Conservation (phyloP, 1,140 invertebrate genomes). For the Chelonus insularis region DNA sequence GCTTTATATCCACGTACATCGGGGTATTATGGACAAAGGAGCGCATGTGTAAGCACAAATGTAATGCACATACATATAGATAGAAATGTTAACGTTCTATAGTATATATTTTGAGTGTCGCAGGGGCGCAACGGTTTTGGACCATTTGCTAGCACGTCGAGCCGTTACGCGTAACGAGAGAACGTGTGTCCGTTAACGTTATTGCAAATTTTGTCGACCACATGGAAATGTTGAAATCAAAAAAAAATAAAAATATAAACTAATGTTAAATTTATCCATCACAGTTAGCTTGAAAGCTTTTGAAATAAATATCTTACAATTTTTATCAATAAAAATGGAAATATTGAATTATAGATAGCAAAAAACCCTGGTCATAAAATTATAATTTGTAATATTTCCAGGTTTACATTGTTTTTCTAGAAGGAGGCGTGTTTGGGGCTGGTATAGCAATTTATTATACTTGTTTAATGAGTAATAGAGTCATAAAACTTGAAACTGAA, state of each 20-base stretch:
- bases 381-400: too few species aligned
- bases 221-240: constrained; percentile 11
- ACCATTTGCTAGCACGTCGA: constrained; percentile 32
- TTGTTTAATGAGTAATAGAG: too few species aligned
- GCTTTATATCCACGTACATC: constrained; percentile 9
- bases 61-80: constrained; percentile 20
- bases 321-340: too few species aligned
- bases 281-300: too few species aligned
- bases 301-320: too few species aligned
- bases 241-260: background rate
- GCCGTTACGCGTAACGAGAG: constrained; percentile 29
- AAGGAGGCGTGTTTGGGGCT: too few species aligned
- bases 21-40: background rate
- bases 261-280: too few species aligned
- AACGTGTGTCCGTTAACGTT: constrained; percentile 24
- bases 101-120: constrained; percentile 25
- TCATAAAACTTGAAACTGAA: too few species aligned
- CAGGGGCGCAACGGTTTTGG: constrained; percentile 23
- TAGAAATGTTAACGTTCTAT: background rate
- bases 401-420: too few species aligned
- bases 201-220: constrained; percentile 17
- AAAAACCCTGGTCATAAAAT: too few species aligned
- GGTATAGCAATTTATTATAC: too few species aligned
- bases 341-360: too few species aligned
- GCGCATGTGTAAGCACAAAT: constrained; percentile 10